A percentile compares a stretch with the other conserved stretches of the same genome.
Conservation (phyloP, 2,797 vertebrate species). For the Anabacerthia variegaticeps region DNA sequence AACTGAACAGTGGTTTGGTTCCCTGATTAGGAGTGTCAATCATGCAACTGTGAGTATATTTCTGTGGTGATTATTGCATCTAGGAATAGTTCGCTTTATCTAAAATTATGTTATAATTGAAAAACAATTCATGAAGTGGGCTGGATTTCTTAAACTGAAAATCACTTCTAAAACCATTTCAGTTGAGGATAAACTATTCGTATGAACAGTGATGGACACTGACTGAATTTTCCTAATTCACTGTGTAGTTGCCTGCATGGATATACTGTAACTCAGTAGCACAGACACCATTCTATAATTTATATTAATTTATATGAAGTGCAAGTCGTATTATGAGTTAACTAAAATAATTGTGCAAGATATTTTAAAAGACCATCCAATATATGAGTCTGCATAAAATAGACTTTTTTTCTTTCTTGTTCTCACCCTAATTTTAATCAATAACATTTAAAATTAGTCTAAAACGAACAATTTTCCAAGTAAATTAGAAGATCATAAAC, state of each 20-base stretch:
- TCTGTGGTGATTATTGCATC: background rate
- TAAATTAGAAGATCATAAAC: background rate
- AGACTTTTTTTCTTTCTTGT: background rate
- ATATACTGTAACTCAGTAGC: background rate
- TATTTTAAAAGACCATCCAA: background rate
- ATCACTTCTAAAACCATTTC: background rate
- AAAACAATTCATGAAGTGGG: background rate
- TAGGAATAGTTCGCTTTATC: background rate
- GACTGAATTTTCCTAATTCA: background rate
- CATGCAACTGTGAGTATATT: background rate
- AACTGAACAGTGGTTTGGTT: background rate
- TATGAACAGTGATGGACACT: background rate
- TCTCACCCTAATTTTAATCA: background rate
- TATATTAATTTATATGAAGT: background rate
- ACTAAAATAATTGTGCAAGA: background rate
- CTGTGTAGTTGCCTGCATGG: background rate
- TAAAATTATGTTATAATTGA: background rate
- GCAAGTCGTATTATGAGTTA: background rate
- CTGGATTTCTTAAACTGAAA: background rate
- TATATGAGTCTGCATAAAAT: background rate
- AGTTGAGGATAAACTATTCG: background rate
- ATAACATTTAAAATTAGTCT: background rate
- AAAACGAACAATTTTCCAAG: background rate
- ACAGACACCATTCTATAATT: background rate
- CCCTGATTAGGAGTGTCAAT: background rate